A percentile compares a stretch with the other conserved stretches of the same genome.
Conservation (phyloP, 30 jellyfish, hydroid and myxozoan species). For the Sanderia malayensis region DNA sequence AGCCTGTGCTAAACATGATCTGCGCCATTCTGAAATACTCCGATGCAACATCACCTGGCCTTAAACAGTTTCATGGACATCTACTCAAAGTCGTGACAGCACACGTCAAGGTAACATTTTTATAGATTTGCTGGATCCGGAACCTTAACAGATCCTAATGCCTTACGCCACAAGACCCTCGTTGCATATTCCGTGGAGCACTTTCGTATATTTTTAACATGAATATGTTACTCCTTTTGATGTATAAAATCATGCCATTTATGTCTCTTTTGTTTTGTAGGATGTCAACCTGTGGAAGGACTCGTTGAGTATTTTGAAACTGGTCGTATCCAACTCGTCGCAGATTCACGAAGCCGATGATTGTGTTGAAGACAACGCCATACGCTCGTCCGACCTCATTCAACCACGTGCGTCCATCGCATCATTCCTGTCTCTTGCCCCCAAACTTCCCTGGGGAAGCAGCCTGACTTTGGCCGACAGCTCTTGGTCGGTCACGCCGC, state of each 20-base stretch:
- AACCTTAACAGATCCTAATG: too few relatives aligned
- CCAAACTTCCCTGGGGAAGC: slow-evolving; percentile 94
- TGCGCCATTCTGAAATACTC: slow-evolving; percentile 96
- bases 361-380: slow-evolving; percentile 39
- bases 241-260: too few relatives aligned
- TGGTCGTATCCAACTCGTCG: slow-evolving; percentile 96
- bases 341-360: slow-evolving; percentile 83
- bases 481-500: slow-evolving; percentile 77
- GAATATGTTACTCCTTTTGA: too few relatives aligned
- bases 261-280: slow-evolving; percentile 29
- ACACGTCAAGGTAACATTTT: slow-evolving; percentile 96
- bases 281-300: slow-evolving; percentile 98
- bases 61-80: slow-evolving; percentile 92
- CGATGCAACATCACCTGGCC: slow-evolving; percentile 95
- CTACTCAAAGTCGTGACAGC: slow-evolving; percentile 89
- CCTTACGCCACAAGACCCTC: too few relatives aligned
- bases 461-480: slow-evolving; percentile 80
- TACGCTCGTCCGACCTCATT: slow-evolving; percentile 75
- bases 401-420: slow-evolving; percentile 98
- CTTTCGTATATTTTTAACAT: too few relatives aligned
- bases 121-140: too few relatives aligned
- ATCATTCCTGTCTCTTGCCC: slow-evolving; percentile 82
- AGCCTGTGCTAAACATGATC: slow-evolving; percentile 86
- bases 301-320: slow-evolving; percentile 81
- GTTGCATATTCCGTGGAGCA: too few relatives aligned